Conservation (phyloP, 2,888 invertebrate species). For the Perithous albicinctus region DNA sequence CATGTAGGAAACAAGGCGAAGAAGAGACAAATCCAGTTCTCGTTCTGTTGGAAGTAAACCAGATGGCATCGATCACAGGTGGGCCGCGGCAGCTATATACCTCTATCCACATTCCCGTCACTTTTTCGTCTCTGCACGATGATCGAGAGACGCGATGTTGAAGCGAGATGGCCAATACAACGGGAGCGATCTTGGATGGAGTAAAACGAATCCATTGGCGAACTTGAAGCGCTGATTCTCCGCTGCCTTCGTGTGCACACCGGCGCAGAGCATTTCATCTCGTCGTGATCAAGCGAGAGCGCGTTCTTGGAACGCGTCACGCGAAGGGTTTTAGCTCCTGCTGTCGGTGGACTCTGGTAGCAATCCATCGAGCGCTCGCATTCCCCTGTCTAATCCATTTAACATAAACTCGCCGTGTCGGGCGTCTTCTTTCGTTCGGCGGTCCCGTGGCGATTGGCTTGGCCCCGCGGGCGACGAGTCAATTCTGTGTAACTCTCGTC, state of each 20-base stretch:
- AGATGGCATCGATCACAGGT: slow-evolving; percentile 66
- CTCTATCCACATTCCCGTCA: slow-evolving; percentile 62
- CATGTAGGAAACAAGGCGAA: background rate
- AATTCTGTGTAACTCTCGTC: slow-evolving; percentile 78
- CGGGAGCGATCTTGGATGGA: background rate
- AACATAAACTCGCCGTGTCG: slow-evolving; percentile 79
- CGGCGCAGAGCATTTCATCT: slow-evolving; percentile 21
- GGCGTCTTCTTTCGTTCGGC: slow-evolving; percentile 63
- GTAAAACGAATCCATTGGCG: slow-evolving; percentile 17
- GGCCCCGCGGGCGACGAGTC: slow-evolving; percentile 81
- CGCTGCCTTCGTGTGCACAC: too few species aligned
- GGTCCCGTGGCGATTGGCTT: slow-evolving; percentile 47
- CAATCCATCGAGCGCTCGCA: slow-evolving; percentile 81
- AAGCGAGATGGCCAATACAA: background rate
- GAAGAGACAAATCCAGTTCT: slow-evolving; percentile 1
- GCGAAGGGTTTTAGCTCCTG: slow-evolving; percentile 47
- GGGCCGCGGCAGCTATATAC: slow-evolving; percentile 47
- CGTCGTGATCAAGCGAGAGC: slow-evolving; percentile 38
- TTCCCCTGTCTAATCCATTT: slow-evolving; percentile 84
- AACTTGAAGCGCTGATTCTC: slow-evolving; percentile 3
- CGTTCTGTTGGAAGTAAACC: slow-evolving; percentile 45
- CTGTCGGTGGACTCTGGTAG: slow-evolving; percentile 63
- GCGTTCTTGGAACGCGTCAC: slow-evolving; percentile 68
- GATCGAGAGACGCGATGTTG: slow-evolving; percentile 34
- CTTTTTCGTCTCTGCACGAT: slow-evolving; percentile 57